phyloP scores from a whole-genome alignment of 2,113 vertebrate species.

The Heterocephalus glaber region DNA sequence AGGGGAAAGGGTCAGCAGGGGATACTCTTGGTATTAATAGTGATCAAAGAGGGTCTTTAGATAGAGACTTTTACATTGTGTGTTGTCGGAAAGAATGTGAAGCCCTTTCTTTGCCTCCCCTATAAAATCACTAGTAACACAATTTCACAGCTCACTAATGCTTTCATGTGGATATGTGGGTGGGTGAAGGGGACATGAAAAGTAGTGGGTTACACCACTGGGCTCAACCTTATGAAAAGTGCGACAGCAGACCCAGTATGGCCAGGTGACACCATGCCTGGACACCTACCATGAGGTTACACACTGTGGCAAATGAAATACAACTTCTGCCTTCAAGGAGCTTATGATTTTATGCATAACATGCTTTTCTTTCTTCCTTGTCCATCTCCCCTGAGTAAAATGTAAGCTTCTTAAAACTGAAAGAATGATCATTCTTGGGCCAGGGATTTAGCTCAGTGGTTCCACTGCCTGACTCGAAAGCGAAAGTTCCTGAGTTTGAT shows the following conservation, averaged over 20 bases:
- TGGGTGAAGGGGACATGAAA: not conserved
- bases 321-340: not conserved
- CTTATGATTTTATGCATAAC: not conserved
- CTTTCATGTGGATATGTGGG: not conserved
- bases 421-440: not conserved
- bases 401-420: not conserved
- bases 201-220: not conserved
- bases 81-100: not conserved
- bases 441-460: too few species aligned
- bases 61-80: not conserved
- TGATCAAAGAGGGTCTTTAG: not conserved
- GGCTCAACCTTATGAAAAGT: not conserved
- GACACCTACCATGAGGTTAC: not conserved
- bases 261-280: not conserved
- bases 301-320: not conserved
- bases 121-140: not conserved
- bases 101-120: not conserved
- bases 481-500: too few species aligned
- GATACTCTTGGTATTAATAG: not conserved
- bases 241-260: rapidly evolving
- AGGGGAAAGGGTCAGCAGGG: not conserved
- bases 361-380: not conserved
- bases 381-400: not conserved
- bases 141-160: not conserved
- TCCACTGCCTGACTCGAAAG: too few species aligned